Evolutionary conservation across 2,797 vertebrate genomes (phyloP).

Genomic region (Etheostoma nigrum): DNA sequence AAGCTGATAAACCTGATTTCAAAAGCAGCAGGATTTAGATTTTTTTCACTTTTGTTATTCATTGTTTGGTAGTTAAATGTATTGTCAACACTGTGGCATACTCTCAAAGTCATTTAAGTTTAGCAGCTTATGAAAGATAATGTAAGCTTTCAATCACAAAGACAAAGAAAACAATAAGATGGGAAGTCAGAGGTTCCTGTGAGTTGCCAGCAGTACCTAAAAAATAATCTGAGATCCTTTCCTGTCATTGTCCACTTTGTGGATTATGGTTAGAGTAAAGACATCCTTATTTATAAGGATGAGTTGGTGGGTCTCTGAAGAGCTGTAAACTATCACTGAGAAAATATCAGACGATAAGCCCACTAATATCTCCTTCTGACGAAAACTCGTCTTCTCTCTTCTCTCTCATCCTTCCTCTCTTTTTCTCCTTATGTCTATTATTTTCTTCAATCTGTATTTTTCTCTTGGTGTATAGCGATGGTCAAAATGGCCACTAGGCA

Average conservation of each 20-base stretch:
- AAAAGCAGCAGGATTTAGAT: constrained; percentile 11
- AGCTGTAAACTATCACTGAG: constrained; percentile 19
- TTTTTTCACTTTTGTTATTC: not conserved
- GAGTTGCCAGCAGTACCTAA: not conserved
- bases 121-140: not conserved
- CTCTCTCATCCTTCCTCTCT: not conserved
- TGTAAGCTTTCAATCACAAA: not conserved
- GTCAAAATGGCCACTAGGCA: constrained; percentile 44
- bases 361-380: not conserved
- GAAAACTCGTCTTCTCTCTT: not conserved
- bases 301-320: constrained; percentile 3
- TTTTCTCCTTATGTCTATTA: not conserved
- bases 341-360: constrained; percentile 22
- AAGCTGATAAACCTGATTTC: not conserved
- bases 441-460: not conserved
- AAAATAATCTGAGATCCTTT: not conserved
- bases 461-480: not conserved
- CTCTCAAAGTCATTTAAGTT: constrained; percentile 13
- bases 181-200: not conserved
- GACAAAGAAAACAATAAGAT: not conserved
- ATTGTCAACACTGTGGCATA: not conserved
- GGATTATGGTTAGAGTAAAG: constrained; percentile 4
- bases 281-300: not conserved
- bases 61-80: not conserved
- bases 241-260: not conserved